Base-by-base conservation (phyloP, 2,888 invertebrate species). In the Lampropteryx suffumata region DNA sequence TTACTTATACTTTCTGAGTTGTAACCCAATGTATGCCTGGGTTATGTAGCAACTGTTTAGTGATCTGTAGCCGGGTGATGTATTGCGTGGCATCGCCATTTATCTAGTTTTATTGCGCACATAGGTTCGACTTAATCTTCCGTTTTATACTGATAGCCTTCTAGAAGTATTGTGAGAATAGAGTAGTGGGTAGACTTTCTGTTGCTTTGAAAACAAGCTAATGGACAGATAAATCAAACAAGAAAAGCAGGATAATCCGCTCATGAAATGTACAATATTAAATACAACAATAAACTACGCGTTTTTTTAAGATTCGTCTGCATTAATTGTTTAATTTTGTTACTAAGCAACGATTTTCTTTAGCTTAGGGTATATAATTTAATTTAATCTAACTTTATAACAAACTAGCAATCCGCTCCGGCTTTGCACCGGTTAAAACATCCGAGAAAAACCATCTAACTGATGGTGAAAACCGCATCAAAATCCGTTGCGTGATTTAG, bases 51-150 rank as follows among this genome's bases (percentile, higher is more conserved):
- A 40, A 53, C 53, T 48, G 36, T 43, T 35, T 21, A 28, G 43
- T 30, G 26, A 26, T 44, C 53, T 53, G 40, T 41, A 48, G 5
- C 37, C 7, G 45, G 12, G 54, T 62, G 59, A 62, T 65, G 64
- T 69, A 69, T 68, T 57, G 59, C 59, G 51, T 53, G 55, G 36
- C 50, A 41, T 49, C 51, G 51, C 45, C 49, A 63, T 66, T 69
- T 72, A 73, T 73, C 65, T 63, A 55, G 67, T 64, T 62, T 60
- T 58, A 59, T 62, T 56, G 57, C 52, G n/a, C 35, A 41, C 57
- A 57, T 59, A 59, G 56, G 50, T 44, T 47, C 49, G 56, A 52
- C 55, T 53, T 58, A 55, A 56, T 61, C 56, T 58, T 56, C 28
- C 46, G 37, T 52, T 55, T 55, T 61, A 56, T 58, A 41, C 32